These are phyloP conservation scores for Idaea biselata DNA, from an alignment of 2,888 invertebrate species.

Conservation along the genomic window DNA sequence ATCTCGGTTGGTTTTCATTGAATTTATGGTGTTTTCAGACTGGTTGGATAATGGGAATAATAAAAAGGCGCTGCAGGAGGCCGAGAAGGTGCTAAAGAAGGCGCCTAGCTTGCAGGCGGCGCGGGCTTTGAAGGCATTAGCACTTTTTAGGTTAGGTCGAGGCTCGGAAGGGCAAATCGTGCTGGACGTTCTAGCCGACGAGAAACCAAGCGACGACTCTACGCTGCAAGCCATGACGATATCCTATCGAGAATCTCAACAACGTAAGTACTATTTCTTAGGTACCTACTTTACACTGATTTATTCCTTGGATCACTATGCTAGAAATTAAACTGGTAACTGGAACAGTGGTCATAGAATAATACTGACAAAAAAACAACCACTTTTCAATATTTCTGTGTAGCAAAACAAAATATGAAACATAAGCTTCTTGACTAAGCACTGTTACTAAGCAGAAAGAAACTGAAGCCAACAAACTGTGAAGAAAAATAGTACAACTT, in stretches of 20 bases:
- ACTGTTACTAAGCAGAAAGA: too few species aligned
- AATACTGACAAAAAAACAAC: too few species aligned
- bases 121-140: conserved; percentile 94
- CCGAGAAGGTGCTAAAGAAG: conserved; percentile 97
- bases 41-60: conserved; percentile 97
- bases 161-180: conserved; percentile 88
- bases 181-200: conserved; percentile 87
- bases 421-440: too few species aligned
- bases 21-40: conserved; percentile 81
- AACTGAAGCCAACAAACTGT: too few species aligned
- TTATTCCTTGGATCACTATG: too few species aligned
- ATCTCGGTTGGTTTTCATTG: conserved; percentile 32
- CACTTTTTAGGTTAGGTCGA: conserved; percentile 92
- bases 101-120: conserved; percentile 94
- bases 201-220: conserved; percentile 93
- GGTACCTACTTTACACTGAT: not conserved
- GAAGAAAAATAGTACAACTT: too few species aligned
- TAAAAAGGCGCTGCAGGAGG: conserved; percentile 98
- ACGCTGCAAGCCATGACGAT: conserved; percentile 97
- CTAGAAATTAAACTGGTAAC: too few species aligned
- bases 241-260: conserved; percentile 95
- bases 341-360: too few species aligned
- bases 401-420: too few species aligned
- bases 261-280: conserved; percentile 82
- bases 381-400: too few species aligned